phyloP scores from a whole-genome alignment of 2,113 vertebrate genomes.

The Laticauda laticaudata region DNA sequence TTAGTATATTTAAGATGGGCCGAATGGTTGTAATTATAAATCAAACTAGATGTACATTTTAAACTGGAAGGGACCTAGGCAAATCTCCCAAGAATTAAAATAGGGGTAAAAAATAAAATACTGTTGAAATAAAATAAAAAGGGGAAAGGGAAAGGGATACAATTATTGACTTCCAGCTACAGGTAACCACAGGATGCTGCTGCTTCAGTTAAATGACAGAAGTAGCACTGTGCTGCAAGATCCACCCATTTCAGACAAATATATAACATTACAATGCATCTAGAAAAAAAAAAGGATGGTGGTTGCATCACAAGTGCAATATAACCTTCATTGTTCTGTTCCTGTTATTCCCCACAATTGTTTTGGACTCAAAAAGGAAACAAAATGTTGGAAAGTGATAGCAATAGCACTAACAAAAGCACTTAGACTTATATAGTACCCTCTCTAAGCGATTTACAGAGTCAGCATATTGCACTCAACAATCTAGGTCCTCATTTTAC shows the following conservation, averaged over 20 bases:
- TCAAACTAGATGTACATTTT: background rate
- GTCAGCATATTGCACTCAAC: background rate
- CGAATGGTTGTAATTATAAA: background rate
- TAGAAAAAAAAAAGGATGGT: background rate
- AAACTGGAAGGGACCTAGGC: background rate
- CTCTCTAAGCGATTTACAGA: background rate
- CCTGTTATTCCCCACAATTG: background rate
- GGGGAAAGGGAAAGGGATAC: background rate
- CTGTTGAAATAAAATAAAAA: background rate
- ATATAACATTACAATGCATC: background rate
- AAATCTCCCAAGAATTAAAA: background rate
- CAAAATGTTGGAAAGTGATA: background rate
- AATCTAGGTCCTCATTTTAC: background rate
- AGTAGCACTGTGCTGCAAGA: background rate
- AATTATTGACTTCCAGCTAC: background rate
- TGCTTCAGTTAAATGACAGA: background rate
- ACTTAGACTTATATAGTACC: background rate
- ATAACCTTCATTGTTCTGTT: background rate
- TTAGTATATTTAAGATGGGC: background rate
- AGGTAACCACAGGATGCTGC: background rate
- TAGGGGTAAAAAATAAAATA: background rate
- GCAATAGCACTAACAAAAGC: background rate
- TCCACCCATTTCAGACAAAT: background rate
- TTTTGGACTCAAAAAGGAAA: background rate
- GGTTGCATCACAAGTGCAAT: background rate